A percentile compares a stretch with the other conserved stretches of the same genome.
phyloP scores from a whole-genome alignment of 1,140 invertebrate genomes.

The Kradibia gibbosae region DNA sequence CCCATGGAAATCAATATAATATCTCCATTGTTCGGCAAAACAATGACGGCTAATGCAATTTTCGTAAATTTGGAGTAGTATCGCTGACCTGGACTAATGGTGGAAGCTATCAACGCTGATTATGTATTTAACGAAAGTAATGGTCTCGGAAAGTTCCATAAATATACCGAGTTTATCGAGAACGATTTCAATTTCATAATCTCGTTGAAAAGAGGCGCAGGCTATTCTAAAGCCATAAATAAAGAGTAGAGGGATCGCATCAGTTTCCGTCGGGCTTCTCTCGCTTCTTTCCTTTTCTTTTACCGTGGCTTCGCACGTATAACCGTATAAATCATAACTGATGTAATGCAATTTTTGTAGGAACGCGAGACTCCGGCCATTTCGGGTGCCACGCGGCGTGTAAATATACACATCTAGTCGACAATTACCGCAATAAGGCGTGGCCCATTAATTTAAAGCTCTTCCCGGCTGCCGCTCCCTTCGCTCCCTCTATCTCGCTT shows the following conservation, averaged over 20 bases:
- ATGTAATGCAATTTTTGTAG: slow-evolving; percentile 21
- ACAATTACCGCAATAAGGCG: slow-evolving; percentile 46
- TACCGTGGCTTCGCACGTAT: not conserved
- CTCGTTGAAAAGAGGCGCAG: not conserved
- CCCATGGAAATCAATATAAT: not conserved
- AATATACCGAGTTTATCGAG: not conserved
- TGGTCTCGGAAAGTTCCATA: not conserved
- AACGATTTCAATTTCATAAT: slow-evolving; percentile 18
- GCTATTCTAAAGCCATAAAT: not conserved
- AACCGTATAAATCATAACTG: not conserved
- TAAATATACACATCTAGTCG: slow-evolving; percentile 29
- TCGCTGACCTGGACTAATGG: not conserved
- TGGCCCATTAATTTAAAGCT: slow-evolving; percentile 40
- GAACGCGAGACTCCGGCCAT: not conserved
- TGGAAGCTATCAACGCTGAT: not conserved
- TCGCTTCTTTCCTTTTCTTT: not conserved
- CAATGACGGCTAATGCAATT: not conserved
- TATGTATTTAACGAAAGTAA: slow-evolving; percentile 12
- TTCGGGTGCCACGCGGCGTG: not conserved
- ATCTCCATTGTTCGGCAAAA: not conserved
- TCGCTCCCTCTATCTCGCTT: not conserved
- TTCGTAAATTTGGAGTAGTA: not conserved
- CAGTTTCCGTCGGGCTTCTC: not conserved
- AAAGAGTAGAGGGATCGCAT: not conserved
- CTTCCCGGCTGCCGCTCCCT: too few species aligned